phyloP scores from a whole-genome alignment of 2,888 invertebrate species.

The Trissonchulus sp. region DNA sequence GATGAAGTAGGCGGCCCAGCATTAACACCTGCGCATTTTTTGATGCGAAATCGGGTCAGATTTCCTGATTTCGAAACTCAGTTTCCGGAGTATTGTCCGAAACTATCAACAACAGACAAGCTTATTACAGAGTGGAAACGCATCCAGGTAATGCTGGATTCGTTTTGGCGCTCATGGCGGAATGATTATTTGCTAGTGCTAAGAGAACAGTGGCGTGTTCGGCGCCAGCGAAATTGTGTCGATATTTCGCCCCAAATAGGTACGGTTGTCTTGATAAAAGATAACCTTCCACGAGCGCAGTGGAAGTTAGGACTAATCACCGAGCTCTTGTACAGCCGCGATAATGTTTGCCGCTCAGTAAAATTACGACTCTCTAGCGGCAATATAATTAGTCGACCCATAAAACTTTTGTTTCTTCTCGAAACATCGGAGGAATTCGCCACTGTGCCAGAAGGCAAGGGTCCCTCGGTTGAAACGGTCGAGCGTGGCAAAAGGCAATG shows the following conservation, averaged over 20 bases:
- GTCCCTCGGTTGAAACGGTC: too few relatives aligned
- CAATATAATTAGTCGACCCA: constrained; percentile 7
- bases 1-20: background rate
- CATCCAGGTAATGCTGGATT: constrained; percentile 16
- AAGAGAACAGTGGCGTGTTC: constrained; percentile 30
- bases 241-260: constrained; percentile 6
- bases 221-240: background rate
- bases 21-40: constrained; percentile 3
- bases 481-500: background rate
- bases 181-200: constrained; percentile 24
- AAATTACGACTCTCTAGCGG: constrained; percentile 8
- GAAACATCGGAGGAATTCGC: background rate
- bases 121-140: constrained; percentile 17
- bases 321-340: background rate
- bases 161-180: constrained; percentile 22
- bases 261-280: constrained; percentile 22
- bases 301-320: constrained; percentile 23
- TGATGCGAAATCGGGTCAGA: background rate
- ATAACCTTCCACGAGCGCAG: constrained; percentile 4
- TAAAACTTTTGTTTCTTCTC: constrained; percentile 21
- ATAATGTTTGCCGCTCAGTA: constrained; percentile 19
- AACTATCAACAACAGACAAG: background rate
- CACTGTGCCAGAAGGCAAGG: too few relatives aligned
- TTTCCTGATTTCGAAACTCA: background rate
- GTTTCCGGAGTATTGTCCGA: constrained; percentile 6